Evolutionary conservation across 2,797 vertebrate genomes (phyloP), one percentile per base, ranked within the genome.

Genomic region (Florisuga fusca): DNA sequence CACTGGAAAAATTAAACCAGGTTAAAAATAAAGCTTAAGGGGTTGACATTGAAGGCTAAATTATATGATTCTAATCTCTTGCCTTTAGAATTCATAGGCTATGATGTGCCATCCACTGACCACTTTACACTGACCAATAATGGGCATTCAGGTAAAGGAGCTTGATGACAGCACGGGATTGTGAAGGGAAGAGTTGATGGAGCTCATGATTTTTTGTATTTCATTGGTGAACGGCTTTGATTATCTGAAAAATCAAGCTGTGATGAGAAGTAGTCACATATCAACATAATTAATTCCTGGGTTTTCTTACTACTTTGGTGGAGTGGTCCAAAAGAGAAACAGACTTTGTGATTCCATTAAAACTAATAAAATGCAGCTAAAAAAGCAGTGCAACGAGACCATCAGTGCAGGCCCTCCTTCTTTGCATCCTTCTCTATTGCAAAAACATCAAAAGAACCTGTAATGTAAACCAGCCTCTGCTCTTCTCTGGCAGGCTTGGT

Each of bases 81-180:
- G 18, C 98, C 99, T 41, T 97, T 99, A 36, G 98, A 98, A 83
- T 96, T 99, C 80, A 97, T 98, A 69, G 99, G 99, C 95, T 99
- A 99, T 95, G 98, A 99, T 4, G 96, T 98, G 83, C 96, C 98
- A 16, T 93, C 97, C 51, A 87, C 87, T 3, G 98, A 99, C 58
- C 97, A 97, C 48, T 98, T 99, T 41, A 98, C 97, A n/a, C 93
- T 99, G 81, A 98, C 97, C 93, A 99, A 99, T 91, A 98, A 99
- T 19, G 99, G 99, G 45, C 99, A 99, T 86, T 99, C 99, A 87
- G 98, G 99, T 99, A 97, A 98, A 98, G 90, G 31, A 48, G 36
- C 22, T 45, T 43, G 50, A 1, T 2, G 11, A 48, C 43, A 90
- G 41, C 34, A 71, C 34, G 20, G 34, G 29, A 53, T 27, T 66